Evolutionary conservation across 2,797 vertebrate genomes (phyloP).

Genomic region (Dicrostonyx torquatus): DNA sequence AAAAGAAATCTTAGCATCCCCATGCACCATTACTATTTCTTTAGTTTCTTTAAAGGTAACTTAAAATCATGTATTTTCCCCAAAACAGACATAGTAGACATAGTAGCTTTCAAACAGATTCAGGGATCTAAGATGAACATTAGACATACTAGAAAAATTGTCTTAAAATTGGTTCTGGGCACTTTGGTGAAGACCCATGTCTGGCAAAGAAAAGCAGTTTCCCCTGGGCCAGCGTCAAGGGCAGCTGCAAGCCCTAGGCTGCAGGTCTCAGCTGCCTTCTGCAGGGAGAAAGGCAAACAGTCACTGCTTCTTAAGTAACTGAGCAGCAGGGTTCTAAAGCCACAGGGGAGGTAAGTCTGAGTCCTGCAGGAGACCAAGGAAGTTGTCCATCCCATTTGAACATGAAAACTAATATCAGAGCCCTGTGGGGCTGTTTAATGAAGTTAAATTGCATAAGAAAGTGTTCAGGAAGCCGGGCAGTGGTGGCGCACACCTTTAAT

Average conservation of each 20-base stretch:
- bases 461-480: background rate
- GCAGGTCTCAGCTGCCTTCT: background rate
- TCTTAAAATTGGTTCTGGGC: background rate
- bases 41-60: background rate
- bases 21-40: background rate
- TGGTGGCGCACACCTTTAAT: no score
- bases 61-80: slow-evolving; percentile 25
- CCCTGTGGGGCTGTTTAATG: background rate
- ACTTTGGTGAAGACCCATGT: background rate
- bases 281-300: background rate
- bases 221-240: background rate
- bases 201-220: slow-evolving; percentile 13
- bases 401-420: background rate
- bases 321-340: background rate
- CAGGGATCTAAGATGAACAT: background rate
- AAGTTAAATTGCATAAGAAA: slow-evolving; percentile 19
- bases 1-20: slow-evolving; percentile 36
- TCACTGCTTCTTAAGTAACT: background rate
- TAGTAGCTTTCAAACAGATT: background rate
- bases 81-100: background rate
- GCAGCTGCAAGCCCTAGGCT: background rate
- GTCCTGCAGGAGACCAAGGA: background rate
- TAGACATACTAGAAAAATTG: slow-evolving; percentile 26
- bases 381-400: background rate
- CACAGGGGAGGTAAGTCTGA: background rate